These are phyloP conservation scores for Galbula dea DNA, from an alignment of 2,113 vertebrate genomes.

Conservation along the genomic window DNA sequence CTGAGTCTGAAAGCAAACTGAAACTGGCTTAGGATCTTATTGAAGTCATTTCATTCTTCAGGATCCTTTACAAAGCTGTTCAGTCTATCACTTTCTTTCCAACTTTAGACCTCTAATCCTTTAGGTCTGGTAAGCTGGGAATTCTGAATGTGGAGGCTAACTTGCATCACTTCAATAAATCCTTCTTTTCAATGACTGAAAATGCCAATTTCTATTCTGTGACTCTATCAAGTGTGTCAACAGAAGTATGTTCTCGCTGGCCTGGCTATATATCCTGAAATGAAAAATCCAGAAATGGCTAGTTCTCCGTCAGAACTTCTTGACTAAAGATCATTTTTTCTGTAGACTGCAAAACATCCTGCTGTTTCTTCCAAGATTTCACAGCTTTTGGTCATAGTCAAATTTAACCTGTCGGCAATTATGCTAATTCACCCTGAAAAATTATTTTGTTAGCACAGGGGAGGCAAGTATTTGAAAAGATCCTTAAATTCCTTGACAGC, in stretches of 20 bases:
- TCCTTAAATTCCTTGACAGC: not conserved
- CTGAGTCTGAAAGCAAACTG: not conserved
- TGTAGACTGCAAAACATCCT: not conserved
- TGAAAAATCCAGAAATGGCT: slow-evolving; percentile 40
- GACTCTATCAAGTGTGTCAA: slow-evolving; percentile 49
- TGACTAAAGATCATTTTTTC: slow-evolving; percentile 32
- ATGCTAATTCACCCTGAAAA: slow-evolving; percentile 25
- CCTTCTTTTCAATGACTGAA: slow-evolving; percentile 21
- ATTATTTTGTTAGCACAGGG: not conserved
- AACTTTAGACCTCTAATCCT: slow-evolving; percentile 11
- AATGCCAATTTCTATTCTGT: slow-evolving; percentile 7
- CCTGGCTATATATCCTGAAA: slow-evolving; percentile 11
- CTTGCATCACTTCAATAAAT: not conserved
- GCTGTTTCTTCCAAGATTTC: slow-evolving; percentile 18
- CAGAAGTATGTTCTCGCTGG: not conserved
- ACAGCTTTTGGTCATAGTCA: not conserved
- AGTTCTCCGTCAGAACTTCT: slow-evolving; percentile 11
- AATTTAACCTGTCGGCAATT: not conserved
- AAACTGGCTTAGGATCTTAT: not conserved
- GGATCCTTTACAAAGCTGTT: slow-evolving; percentile 2
- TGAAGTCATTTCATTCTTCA: not conserved
- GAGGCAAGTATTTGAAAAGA: not conserved
- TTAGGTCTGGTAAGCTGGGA: slow-evolving; percentile 9
- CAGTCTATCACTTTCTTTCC: not conserved
- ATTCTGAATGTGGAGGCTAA: not conserved